Conservation (phyloP, 2,888 invertebrate species). For the Philereme vetulata region DNA sequence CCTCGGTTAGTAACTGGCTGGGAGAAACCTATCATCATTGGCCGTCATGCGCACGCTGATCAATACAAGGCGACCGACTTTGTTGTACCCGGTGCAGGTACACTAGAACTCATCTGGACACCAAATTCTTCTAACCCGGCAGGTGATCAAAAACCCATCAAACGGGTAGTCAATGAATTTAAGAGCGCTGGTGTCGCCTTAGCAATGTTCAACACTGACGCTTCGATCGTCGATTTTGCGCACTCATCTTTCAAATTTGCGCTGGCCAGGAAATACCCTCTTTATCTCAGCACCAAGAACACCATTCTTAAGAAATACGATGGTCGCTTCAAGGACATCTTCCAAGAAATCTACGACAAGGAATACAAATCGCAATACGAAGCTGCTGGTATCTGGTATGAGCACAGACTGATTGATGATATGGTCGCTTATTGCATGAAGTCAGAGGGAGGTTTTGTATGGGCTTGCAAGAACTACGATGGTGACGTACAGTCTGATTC, state of each 20-base stretch:
- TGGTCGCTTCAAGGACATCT: conserved; percentile 98
- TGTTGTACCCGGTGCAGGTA: conserved; percentile 95
- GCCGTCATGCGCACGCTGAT: conserved; percentile 99
- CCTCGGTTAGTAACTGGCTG: conserved; percentile 97
- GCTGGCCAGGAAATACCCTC: conserved; percentile 91
- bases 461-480: conserved; percentile 99
- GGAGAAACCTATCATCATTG: conserved; percentile 98
- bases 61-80: conserved; percentile 99
- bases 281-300: conserved; percentile 98
- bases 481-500: conserved; percentile 99
- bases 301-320: conserved; percentile 98
- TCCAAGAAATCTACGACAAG: conserved; percentile 96
- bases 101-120: conserved; percentile 92
- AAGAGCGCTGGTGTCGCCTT: conserved; percentile 95
- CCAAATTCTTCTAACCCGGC: conserved; percentile 71
- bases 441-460: conserved; percentile 98
- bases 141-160: conserved; percentile 84
- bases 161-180: conserved; percentile 92
- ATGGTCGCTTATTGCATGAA: conserved; percentile 99
- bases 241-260: conserved; percentile 97
- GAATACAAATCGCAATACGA: conserved; percentile 94
- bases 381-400: conserved; percentile 96
- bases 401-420: conserved; percentile 98
- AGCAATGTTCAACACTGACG: conserved; percentile 98
- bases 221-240: conserved; percentile 96